Conservation (phyloP, 2,888 invertebrate species). For the Lochmaea capreae region DNA sequence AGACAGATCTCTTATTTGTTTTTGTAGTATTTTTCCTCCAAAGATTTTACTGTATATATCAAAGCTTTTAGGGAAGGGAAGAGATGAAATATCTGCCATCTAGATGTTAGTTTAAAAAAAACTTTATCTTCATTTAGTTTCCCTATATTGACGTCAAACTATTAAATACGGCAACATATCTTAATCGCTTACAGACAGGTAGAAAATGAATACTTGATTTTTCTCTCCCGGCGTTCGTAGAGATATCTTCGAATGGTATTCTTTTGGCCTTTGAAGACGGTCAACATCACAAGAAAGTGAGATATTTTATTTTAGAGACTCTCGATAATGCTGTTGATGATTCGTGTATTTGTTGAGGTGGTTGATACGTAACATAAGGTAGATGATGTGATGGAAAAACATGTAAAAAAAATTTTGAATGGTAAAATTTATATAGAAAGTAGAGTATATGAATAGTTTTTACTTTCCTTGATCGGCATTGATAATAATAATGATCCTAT, state of each 20-base stretch:
- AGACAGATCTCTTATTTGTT: too few species aligned
- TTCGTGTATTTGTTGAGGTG: neutral
- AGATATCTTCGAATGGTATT: slow-evolving; percentile 18
- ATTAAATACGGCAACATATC: slow-evolving; percentile 24
- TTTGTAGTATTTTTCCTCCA: too few species aligned
- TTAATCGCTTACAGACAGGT: slow-evolving; percentile 19
- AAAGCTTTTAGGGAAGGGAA: too few species aligned
- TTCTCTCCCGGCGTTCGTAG: slow-evolving; percentile 19
- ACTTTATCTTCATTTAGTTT: neutral
- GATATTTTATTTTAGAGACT: slow-evolving; percentile 32
- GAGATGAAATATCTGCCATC: too few species aligned
- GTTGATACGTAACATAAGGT: too few species aligned
- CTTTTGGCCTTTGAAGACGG: slow-evolving; percentile 39
- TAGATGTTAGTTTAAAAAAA: neutral
- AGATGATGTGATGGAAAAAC: too few species aligned
- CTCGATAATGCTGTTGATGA: slow-evolving; percentile 18
- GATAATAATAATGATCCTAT: too few species aligned
- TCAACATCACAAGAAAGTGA: slow-evolving; percentile 36
- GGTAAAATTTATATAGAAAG: neutral
- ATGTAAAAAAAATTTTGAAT: too few species aligned
- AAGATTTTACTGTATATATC: too few species aligned
- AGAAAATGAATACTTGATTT: slow-evolving; percentile 27
- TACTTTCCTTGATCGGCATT: too few species aligned
- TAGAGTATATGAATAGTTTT: neutral
- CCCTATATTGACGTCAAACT: neutral